Evolutionary conservation across 2,888 invertebrate genomes (phyloP).

Genomic region (Idaea dimidiata): DNA sequence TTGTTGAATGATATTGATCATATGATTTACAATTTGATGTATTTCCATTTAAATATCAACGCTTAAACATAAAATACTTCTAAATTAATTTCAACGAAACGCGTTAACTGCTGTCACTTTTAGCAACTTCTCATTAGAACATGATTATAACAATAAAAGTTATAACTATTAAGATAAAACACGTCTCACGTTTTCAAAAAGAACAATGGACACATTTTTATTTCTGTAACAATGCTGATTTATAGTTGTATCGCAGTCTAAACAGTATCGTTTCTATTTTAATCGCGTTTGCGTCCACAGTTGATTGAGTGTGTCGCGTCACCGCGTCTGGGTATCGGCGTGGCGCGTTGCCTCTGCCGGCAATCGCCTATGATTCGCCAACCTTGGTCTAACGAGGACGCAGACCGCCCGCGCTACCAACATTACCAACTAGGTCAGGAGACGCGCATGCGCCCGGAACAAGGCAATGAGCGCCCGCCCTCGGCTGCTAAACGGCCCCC

Average conservation of each 20-base stretch:
- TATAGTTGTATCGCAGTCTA: conserved; percentile 10
- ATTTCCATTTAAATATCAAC: neutral
- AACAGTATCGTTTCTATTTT: conserved; percentile 41
- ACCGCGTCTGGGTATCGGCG: conserved; percentile 52
- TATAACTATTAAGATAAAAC: neutral
- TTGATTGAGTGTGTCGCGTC: conserved; percentile 59
- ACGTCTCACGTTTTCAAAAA: neutral
- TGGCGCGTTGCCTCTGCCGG: conserved; percentile 27
- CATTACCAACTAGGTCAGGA: conserved; percentile 71
- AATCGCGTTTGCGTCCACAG: conserved; percentile 38
- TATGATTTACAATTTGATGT: neutral
- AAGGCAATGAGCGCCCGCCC: conserved; percentile 73
- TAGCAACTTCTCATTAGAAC: neutral
- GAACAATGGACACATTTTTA: neutral
- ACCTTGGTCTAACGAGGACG: conserved; percentile 72
- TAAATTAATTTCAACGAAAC: neutral
- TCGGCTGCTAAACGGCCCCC: conserved; percentile 71
- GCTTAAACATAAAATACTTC: neutral
- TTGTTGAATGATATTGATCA: neutral
- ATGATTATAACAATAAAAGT: neutral
- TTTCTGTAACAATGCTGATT: conserved; percentile 7
- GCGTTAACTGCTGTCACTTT: neutral
- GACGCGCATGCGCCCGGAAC: conserved; percentile 76
- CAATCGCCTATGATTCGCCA: conserved; percentile 69
- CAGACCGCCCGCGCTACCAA: conserved; percentile 48